Conservation (phyloP, 2,797 vertebrate species). For the Chelmon rostratus region DNA sequence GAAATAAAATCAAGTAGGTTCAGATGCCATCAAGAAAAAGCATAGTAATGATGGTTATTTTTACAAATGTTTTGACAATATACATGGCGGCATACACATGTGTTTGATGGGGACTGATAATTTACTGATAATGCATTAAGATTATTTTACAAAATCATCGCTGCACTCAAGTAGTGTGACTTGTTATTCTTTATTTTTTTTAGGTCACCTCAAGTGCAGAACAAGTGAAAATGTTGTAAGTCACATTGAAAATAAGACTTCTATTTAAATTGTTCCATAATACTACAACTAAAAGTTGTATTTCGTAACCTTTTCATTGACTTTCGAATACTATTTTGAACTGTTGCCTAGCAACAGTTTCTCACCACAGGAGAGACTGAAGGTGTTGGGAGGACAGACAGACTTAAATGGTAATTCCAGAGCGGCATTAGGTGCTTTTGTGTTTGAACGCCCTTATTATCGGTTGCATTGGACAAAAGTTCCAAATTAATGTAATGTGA, state of each 20-base stretch:
- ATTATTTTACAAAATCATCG: not conserved
- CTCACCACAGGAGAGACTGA: conserved; percentile 1
- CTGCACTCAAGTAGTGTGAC: not conserved
- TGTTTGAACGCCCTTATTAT: not conserved
- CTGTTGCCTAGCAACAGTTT: conserved; percentile 36
- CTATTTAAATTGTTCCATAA: not conserved
- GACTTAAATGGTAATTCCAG: not conserved
- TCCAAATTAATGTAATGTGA: not conserved
- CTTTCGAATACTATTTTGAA: conserved; percentile 6
- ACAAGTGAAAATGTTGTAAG: not conserved
- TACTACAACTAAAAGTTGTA: not conserved
- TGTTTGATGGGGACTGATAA: not conserved
- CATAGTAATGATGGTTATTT: not conserved
- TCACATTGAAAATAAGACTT: not conserved
- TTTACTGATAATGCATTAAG: not conserved
- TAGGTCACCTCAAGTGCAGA: not conserved
- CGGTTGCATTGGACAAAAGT: not conserved
- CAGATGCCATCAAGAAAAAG: not conserved
- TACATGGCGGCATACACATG: not conserved
- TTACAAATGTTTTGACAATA: not conserved
- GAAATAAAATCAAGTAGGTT: not conserved
- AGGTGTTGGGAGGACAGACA: not conserved
- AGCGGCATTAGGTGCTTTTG: not conserved
- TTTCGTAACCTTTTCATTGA: not conserved
- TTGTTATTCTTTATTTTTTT: not conserved